Conservation (phyloP, 2,797 vertebrate genomes). For the Lagorchestes hirsutus region DNA sequence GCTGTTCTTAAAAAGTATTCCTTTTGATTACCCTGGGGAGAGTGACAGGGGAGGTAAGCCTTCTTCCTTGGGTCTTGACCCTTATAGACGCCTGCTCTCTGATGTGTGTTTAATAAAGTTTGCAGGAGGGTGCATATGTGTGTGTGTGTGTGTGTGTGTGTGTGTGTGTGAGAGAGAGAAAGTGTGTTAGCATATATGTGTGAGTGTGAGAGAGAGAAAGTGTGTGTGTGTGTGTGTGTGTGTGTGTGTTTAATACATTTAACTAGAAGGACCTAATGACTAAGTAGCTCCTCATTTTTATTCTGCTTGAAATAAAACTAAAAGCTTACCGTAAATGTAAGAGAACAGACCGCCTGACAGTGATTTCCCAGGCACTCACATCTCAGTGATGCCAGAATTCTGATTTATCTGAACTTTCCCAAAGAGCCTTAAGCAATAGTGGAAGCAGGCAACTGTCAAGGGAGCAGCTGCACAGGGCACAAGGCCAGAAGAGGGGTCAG, state of each 20-base stretch:
- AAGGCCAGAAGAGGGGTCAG: neutral
- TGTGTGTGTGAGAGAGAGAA: neutral
- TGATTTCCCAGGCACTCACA: slow-evolving; percentile 8
- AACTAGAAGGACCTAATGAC: slow-evolving; percentile 42
- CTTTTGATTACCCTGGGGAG: neutral
- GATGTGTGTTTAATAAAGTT: neutral
- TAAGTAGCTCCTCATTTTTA: slow-evolving; percentile 44
- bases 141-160: neutral
- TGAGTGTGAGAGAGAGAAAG: neutral
- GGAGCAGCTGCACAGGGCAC: neutral
- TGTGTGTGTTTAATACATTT: neutral
- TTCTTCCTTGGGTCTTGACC: neutral
- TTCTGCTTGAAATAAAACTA: slow-evolving; percentile 54
- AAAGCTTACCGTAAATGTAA: slow-evolving; percentile 28
- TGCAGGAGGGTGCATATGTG: neutral
- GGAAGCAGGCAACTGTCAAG: neutral
- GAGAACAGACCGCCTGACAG: neutral
- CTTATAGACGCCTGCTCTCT: neutral
- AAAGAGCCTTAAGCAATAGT: neutral
- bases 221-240: neutral
- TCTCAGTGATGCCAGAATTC: neutral
- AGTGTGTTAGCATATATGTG: too few relatives aligned
- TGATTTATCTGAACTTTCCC: neutral
- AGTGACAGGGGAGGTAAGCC: neutral
- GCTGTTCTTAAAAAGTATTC: slow-evolving; percentile 57